Conservation (phyloP, 2,113 vertebrate genomes). For the Esox niger region DNA sequence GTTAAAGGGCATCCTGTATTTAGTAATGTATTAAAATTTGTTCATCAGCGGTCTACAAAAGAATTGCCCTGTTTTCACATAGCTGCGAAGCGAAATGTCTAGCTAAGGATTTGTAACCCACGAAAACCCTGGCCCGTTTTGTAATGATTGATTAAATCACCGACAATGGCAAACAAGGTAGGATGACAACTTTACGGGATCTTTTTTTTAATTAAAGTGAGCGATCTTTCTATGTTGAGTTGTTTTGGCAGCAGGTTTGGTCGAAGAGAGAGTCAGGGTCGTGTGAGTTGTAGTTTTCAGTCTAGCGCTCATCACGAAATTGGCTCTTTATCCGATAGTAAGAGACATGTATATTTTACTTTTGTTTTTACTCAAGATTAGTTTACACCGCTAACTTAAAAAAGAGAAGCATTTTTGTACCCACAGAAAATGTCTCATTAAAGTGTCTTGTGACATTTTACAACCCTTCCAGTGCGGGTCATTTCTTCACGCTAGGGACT, state of each 20-base stretch:
- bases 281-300: conserved; percentile 4
- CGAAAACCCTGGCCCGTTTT: conserved; percentile 52
- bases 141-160: conserved; percentile 66
- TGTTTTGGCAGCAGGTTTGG: not conserved
- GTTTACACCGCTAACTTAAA: too few relatives aligned
- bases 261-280: not conserved
- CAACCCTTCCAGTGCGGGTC: conserved; percentile 66
- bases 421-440: conserved; percentile 64
- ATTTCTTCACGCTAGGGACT: conserved; percentile 42
- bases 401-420: conserved; percentile 21
- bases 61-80: conserved; percentile 41
- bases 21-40: conserved; percentile 47
- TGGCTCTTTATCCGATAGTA: not conserved
- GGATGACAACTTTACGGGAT: conserved; percentile 8
- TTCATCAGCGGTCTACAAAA: not conserved
- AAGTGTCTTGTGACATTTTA: conserved; percentile 82
- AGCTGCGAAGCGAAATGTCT: conserved; percentile 60
- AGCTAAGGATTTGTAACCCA: conserved; percentile 61
- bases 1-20: conserved; percentile 35
- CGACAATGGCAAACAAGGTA: conserved; percentile 74
- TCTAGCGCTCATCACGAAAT: conserved; percentile 3
- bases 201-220: not conserved
- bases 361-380: not conserved
- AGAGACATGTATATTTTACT: not conserved
- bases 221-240: conserved; percentile 1